These are phyloP conservation scores for Panagrolaimus sp. DNA, from an alignment of 1,140 invertebrate species.

Conservation along the genomic window DNA sequence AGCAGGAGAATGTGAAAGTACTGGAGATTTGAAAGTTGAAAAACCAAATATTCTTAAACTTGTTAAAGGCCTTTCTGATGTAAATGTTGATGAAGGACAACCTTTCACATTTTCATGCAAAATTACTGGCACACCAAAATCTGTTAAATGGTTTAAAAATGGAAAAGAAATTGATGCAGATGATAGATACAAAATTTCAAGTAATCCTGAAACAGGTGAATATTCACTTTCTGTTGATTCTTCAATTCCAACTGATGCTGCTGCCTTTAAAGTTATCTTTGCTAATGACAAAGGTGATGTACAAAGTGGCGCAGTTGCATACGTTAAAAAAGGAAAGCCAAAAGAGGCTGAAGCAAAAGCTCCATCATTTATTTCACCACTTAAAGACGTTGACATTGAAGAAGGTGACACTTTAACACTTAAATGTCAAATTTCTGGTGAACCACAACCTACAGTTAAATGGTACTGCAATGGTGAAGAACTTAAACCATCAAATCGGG, in stretches of 20 bases:
- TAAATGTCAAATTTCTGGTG: constrained; percentile 58
- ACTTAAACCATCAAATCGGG: constrained; percentile 40
- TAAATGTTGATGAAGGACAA: constrained; percentile 48
- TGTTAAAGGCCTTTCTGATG: constrained; percentile 48
- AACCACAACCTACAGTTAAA: constrained; percentile 54
- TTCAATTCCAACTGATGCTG: constrained; percentile 45
- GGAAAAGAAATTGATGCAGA: constrained; percentile 72
- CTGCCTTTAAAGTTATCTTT: constrained; percentile 54
- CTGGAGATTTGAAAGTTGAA: constrained; percentile 42
- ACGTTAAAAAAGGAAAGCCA: constrained; percentile 43
- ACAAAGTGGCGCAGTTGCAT: constrained; percentile 49
- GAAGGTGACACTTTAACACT: constrained; percentile 55
- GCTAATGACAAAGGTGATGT: constrained; percentile 52
- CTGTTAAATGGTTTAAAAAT: constrained; percentile 64
- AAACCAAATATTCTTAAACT: constrained; percentile 51
- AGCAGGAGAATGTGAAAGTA: constrained; percentile 52
- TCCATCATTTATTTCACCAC: constrained; percentile 45
- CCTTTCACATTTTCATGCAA: constrained; percentile 45
- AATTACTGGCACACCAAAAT: constrained; percentile 45
- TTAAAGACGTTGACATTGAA: constrained; percentile 43
- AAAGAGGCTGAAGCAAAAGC: constrained; percentile 25
- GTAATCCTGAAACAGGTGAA: constrained; percentile 45
- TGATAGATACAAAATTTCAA: constrained; percentile 62
- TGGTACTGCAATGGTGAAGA: constrained; percentile 40
- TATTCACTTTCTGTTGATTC: constrained; percentile 45